Evolutionary conservation across 2,888 invertebrate genomes (phyloP).

Genomic region (Drosophila monieri): DNA sequence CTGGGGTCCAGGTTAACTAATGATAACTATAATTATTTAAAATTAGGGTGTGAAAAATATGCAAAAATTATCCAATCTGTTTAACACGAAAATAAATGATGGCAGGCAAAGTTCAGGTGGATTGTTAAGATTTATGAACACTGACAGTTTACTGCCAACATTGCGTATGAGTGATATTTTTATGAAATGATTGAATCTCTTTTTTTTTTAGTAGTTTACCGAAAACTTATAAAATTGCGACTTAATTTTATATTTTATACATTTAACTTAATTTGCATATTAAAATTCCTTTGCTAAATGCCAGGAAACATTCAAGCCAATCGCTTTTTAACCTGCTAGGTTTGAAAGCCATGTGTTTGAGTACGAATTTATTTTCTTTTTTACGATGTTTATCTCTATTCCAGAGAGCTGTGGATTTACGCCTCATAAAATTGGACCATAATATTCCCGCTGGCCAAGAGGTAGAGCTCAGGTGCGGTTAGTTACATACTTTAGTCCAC

Average conservation of each 20-base stretch:
- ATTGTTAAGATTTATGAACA: not conserved
- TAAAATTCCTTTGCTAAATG: not conserved
- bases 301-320: not conserved
- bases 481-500: constrained; percentile 29
- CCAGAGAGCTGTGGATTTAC: constrained; percentile 10
- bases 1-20: not conserved
- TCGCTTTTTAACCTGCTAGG: not conserved
- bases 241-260: no score
- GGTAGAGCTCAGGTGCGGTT: constrained; percentile 8
- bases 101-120: not conserved
- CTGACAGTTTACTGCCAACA: not conserved
- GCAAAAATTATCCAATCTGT: not conserved
- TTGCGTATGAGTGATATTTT: constrained; percentile 3
- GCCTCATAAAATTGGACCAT: constrained; percentile 26
- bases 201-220: not conserved
- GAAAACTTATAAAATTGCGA: not conserved
- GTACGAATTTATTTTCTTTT: not conserved
- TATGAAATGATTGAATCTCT: not conserved
- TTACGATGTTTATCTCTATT: not conserved
- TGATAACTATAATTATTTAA: not conserved
- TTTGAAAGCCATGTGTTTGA: not conserved
- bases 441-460: constrained; percentile 16
- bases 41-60: not conserved
- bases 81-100: not conserved
- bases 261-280: not conserved